A percentile compares a stretch with the other conserved stretches of the same genome.
Conservation (phyloP, 2,797 vertebrate genomes). For the Mallotus villosus region DNA sequence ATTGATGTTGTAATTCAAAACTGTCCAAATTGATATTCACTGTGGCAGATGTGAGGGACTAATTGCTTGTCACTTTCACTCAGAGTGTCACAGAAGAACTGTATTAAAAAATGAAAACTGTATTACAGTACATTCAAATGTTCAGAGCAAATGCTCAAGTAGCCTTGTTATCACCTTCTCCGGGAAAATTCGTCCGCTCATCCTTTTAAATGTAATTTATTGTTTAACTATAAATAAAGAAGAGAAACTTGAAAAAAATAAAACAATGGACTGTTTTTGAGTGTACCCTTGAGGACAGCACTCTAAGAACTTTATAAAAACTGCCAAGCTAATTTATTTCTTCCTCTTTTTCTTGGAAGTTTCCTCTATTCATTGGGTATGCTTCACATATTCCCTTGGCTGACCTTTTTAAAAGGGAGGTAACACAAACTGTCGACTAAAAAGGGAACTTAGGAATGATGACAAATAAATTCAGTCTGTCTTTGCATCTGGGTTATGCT, state of each 20-base stretch:
- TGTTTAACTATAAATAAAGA: conserved; percentile 8
- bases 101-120: not conserved
- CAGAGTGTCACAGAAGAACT: not conserved
- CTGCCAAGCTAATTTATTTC: conserved; percentile 10
- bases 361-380: conserved; percentile 10
- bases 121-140: not conserved
- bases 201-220: not conserved
- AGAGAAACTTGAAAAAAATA: not conserved
- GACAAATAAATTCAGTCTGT: not conserved
- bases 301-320: conserved; percentile 15
- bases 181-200: not conserved
- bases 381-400: conserved; percentile 30
- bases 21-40: conserved; percentile 9
- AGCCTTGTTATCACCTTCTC: not conserved
- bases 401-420: conserved; percentile 22
- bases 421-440: conserved; percentile 35
- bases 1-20: not conserved
- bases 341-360: conserved; percentile 9
- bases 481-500: not conserved
- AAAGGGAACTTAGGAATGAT: conserved; percentile 6
- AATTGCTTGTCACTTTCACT: conserved; percentile 9
- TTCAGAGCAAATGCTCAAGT: not conserved
- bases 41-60: not conserved
- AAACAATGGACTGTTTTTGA: conserved; percentile 1
- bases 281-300: not conserved